Evolutionary conservation across 2,888 invertebrate species (phyloP).

Genomic region (Melanostoma mellinum): DNA sequence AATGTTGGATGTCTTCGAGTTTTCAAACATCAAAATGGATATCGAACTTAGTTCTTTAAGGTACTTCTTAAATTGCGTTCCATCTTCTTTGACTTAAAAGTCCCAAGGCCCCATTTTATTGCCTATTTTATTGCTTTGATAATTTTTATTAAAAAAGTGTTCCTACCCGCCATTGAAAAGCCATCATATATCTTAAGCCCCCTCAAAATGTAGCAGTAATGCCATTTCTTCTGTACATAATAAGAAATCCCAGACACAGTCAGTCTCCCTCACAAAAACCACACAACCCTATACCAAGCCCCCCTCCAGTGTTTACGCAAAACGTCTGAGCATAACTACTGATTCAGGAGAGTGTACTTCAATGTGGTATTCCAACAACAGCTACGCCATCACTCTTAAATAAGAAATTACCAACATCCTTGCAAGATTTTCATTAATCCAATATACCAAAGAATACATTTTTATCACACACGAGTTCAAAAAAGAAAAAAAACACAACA

Average conservation of each 20-base stretch:
- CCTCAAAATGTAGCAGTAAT: slow-evolving; percentile 21
- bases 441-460: slow-evolving; percentile 54
- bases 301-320: background rate
- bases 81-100: background rate
- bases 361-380: background rate
- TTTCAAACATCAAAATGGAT: too few relatives aligned
- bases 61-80: background rate
- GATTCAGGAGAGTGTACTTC: slow-evolving; percentile 33
- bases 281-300: background rate
- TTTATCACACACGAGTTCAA: slow-evolving; percentile 33
- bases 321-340: slow-evolving; percentile 17
- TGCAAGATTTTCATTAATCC: slow-evolving; percentile 62
- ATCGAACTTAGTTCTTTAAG: too few relatives aligned
- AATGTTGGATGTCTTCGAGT: too few relatives aligned
- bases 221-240: background rate
- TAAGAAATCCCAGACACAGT: background rate
- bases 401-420: slow-evolving; percentile 49
- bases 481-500: slow-evolving; percentile 1
- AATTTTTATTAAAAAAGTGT: background rate
- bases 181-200: slow-evolving; percentile 6
- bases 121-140: slow-evolving; percentile 2
- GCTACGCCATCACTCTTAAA: slow-evolving; percentile 14
- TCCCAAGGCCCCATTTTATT: slow-evolving; percentile 1
- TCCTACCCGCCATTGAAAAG: background rate
- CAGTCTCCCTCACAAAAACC: background rate